Percentiles rank a stretch among this genome's conserved stretches.
These are phyloP conservation scores for Gryllus longicercus DNA, from an alignment of 2,888 invertebrate species.

Conservation along the genomic window DNA sequence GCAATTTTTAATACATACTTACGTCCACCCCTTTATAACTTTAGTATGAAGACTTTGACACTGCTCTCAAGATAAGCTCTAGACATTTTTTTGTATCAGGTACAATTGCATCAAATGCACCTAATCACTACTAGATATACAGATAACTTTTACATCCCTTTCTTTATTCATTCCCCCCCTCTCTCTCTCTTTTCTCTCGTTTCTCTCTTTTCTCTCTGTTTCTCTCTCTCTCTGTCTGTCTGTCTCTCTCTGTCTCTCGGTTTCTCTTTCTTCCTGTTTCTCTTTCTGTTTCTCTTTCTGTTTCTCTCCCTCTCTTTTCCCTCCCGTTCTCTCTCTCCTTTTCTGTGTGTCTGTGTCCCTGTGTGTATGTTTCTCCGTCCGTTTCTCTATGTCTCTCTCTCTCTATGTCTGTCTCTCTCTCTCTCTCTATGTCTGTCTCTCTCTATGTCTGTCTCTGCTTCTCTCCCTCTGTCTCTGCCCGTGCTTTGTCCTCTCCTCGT, in stretches of 20 bases:
- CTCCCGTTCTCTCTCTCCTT: not conserved
- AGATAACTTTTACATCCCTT: not conserved
- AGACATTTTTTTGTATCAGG: too few species aligned
- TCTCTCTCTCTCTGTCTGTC: too few species aligned
- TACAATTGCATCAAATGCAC: too few species aligned
- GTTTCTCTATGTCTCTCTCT: not conserved
- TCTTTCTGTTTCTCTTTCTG: constrained; percentile 28
- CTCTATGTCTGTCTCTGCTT: not conserved
- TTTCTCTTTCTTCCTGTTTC: not conserved
- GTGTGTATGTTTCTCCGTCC: not conserved
- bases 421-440: not conserved
- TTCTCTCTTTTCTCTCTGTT: too few species aligned
- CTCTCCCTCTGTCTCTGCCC: not conserved
- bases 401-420: not conserved
- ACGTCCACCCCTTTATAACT: too few species aligned
- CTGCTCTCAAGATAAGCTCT: too few species aligned
- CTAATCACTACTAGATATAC: too few species aligned
- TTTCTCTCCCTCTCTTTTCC: constrained; percentile 24
- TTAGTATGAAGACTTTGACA: too few species aligned
- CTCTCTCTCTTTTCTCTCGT: too few species aligned
- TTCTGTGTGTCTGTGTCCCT: not conserved
- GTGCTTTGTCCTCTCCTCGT: not conserved
- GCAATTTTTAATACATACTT: too few species aligned
- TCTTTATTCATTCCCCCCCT: not conserved
- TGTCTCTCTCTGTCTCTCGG: too few species aligned